Conservation (phyloP, 2,113 vertebrate species). For the Phoxinus phoxinus region DNA sequence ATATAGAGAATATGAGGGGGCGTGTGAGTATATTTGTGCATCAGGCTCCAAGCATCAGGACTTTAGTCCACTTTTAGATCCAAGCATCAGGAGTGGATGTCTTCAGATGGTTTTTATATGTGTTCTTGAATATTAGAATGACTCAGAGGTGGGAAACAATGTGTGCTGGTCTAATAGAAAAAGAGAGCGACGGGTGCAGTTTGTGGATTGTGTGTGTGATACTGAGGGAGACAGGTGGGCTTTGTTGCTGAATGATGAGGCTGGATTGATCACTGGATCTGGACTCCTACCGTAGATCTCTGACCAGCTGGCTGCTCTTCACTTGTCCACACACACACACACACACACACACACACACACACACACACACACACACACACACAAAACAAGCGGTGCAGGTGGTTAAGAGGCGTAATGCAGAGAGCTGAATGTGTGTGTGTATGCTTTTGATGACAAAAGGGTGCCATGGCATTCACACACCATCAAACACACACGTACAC, state of each 20-base stretch:
- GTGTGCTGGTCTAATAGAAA: conserved; percentile 10
- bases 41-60: conserved; percentile 1
- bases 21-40: conserved; percentile 37
- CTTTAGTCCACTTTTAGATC: no score
- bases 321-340: neutral
- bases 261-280: conserved; percentile 39
- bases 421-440: conserved; percentile 61
- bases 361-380: conserved; percentile 9
- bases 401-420: conserved; percentile 63
- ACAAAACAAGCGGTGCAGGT: conserved; percentile 60
- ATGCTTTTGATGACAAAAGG: conserved; percentile 51
- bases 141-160: conserved; percentile 7
- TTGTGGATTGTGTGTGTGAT: conserved; percentile 4
- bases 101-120: conserved; percentile 24
- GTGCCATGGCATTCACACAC: conserved; percentile 46
- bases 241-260: conserved; percentile 38
- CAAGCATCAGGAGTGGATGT: conserved; percentile 33
- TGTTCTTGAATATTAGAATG: conserved; percentile 22
- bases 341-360: neutral
- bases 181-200: neutral
- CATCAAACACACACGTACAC: conserved; percentile 45
- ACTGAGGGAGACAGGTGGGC: neutral
- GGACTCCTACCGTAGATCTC: conserved; percentile 38
- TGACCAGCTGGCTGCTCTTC: conserved; percentile 45
- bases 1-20: conserved; percentile 47